phyloP scores from a whole-genome alignment of 2,888 invertebrate species.

The Sepioteuthis lessoniana region DNA sequence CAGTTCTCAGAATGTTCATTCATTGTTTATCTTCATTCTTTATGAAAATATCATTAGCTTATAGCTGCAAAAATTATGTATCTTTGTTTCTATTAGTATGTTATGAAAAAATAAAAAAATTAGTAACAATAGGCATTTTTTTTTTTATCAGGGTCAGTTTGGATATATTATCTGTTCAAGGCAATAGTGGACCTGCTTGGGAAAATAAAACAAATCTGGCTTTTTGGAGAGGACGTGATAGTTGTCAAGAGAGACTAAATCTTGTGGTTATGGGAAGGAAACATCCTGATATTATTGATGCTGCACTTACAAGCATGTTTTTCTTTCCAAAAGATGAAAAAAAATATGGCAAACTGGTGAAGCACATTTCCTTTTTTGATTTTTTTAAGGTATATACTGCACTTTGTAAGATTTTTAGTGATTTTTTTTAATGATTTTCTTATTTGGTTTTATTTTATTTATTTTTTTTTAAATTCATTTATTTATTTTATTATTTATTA shows the following conservation, averaged over 20 bases:
- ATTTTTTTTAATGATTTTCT: background rate
- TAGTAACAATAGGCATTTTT: background rate
- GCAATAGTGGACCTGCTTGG: conserved; percentile 83
- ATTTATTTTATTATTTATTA: too few relatives aligned
- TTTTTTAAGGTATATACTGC: conserved; percentile 88
- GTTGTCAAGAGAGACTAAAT: conserved; percentile 87
- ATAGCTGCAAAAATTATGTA: background rate
- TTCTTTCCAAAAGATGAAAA: conserved; percentile 90
- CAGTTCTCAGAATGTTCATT: too few relatives aligned
- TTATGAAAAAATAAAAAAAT: too few relatives aligned
- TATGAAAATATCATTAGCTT: too few relatives aligned
- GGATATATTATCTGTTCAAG: conserved; percentile 92
- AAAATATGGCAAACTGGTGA: conserved; percentile 88
- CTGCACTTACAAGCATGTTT: conserved; percentile 94
- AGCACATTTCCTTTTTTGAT: conserved; percentile 90
- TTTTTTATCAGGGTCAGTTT: conserved; percentile 82
- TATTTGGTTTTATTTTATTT: too few relatives aligned
- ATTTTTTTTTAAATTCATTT: too few relatives aligned
- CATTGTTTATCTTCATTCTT: too few relatives aligned
- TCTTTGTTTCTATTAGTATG: background rate
- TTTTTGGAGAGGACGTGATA: conserved; percentile 95
- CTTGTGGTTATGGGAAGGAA: conserved; percentile 85
- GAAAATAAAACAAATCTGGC: conserved; percentile 83
- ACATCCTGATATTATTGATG: conserved; percentile 88
- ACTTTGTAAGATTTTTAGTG: too few relatives aligned